A percentile compares a stretch with the other conserved stretches of the same genome.
These are phyloP conservation scores for Phaedon cochleariae DNA, from an alignment of 2,888 invertebrate species.

Conservation along the genomic window DNA sequence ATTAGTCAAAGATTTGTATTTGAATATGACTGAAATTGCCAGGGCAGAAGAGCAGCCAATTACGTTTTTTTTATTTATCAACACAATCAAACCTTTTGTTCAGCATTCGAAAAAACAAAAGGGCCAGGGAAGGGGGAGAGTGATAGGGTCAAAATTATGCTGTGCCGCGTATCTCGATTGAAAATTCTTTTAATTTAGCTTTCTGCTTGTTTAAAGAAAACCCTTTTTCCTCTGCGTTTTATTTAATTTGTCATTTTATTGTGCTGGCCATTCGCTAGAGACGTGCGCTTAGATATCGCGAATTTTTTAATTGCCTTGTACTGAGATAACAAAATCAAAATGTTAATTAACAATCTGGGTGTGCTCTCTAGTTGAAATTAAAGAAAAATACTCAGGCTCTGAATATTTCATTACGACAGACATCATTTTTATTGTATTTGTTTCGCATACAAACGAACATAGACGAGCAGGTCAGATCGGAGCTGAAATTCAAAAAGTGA, in stretches of 20 bases:
- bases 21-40: conserved; percentile 18
- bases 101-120: conserved; percentile 29
- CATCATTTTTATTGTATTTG: conserved; percentile 48
- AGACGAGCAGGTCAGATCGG: too few relatives aligned
- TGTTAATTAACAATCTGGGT: conserved; percentile 62
- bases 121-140: conserved; percentile 25
- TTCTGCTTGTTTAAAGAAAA: conserved; percentile 59
- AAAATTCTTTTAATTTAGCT: conserved; percentile 60
- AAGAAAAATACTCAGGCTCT: conserved; percentile 60
- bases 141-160: conserved; percentile 39
- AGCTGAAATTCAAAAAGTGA: too few relatives aligned
- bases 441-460: conserved; percentile 47
- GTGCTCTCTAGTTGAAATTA: conserved; percentile 60
- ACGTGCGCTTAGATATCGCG: conserved; percentile 58
- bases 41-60: conserved; percentile 30
- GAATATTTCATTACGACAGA: conserved; percentile 57
- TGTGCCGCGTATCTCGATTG: conserved; percentile 52
- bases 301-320: conserved; percentile 62
- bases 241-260: conserved; percentile 62
- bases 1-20: conserved; percentile 27
- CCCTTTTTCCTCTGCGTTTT: conserved; percentile 52
- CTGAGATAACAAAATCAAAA: conserved; percentile 63
- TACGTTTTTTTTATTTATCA: conserved; percentile 44
- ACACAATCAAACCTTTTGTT: conserved; percentile 40
- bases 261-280: conserved; percentile 55